Conservation (phyloP, 2,888 invertebrate species). For the Nowickia ferox region DNA sequence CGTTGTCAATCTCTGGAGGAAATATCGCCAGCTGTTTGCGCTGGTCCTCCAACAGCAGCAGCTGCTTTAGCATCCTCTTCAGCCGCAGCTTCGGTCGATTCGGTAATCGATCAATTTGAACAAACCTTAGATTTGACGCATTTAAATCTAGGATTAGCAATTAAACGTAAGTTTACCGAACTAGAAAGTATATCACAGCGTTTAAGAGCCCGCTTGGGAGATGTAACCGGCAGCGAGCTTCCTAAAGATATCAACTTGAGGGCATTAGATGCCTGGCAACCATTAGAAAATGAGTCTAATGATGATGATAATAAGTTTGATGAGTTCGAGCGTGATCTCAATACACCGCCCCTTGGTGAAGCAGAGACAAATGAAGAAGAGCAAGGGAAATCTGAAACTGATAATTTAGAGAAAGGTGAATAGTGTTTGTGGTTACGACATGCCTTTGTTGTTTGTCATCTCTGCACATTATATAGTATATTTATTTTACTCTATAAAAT, state of each 20-base stretch:
- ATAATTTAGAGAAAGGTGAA: constrained; percentile 61
- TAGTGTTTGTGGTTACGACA: constrained; percentile 71
- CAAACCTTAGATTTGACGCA: constrained; percentile 79
- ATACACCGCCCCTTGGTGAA: constrained; percentile 78
- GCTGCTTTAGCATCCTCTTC: not conserved
- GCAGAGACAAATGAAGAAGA: constrained; percentile 46
- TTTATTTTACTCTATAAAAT: constrained; percentile 32
- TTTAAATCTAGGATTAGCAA: constrained; percentile 80
- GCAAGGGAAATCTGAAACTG: constrained; percentile 63
- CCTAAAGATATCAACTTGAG: constrained; percentile 83
- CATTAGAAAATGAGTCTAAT: constrained; percentile 82
- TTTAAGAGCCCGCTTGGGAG: constrained; percentile 84
- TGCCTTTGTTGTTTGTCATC: constrained; percentile 69
- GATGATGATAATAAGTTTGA: constrained; percentile 83
- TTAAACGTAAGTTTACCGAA: constrained; percentile 86
- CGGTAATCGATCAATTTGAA: constrained; percentile 79
- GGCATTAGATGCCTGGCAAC: constrained; percentile 76
- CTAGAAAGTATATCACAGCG: constrained; percentile 87
- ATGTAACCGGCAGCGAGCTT: constrained; percentile 85
- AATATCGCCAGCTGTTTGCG: constrained; percentile 49
- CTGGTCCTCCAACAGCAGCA: not conserved
- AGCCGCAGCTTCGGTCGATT: constrained; percentile 71
- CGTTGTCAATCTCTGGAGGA: constrained; percentile 85
- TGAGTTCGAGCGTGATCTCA: constrained; percentile 86
- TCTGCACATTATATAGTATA: constrained; percentile 48